These are phyloP conservation scores for Aphodius sticticus DNA, from an alignment of 2,888 invertebrate species.

Conservation along the genomic window DNA sequence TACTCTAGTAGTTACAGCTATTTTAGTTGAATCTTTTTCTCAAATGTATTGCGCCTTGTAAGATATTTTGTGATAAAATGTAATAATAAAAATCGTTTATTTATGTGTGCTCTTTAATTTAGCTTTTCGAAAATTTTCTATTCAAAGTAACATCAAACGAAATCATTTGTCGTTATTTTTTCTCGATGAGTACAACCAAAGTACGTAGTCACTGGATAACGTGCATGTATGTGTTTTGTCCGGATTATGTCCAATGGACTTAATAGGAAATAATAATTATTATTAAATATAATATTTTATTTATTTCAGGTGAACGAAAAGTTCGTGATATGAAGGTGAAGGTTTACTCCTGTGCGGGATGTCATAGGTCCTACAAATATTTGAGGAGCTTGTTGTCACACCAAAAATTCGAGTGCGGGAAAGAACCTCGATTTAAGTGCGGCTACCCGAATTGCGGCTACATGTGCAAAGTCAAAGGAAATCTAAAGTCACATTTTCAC, in stretches of 20 bases:
- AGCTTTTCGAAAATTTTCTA: too few relatives aligned
- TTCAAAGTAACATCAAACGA: too few relatives aligned
- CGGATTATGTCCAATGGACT: neutral
- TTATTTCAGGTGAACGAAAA: neutral
- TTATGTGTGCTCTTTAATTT: too few relatives aligned
- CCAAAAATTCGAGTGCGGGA: slow-evolving; percentile 63
- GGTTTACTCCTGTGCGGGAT: slow-evolving; percentile 27
- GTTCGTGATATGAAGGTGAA: neutral
- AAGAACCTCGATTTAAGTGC: slow-evolving; percentile 62
- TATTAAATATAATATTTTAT: neutral
- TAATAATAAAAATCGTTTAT: too few relatives aligned
- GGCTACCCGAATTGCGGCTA: slow-evolving; percentile 39
- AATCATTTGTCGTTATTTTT: too few relatives aligned
- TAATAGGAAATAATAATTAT: neutral
- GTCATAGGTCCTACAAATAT: slow-evolving; percentile 47
- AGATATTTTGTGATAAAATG: too few relatives aligned
- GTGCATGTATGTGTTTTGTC: neutral
- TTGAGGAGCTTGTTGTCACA: slow-evolving; percentile 51
- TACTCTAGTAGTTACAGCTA: too few relatives aligned
- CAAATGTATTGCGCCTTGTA: too few relatives aligned
- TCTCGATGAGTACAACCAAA: too few relatives aligned
- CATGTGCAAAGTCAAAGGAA: slow-evolving; percentile 36
- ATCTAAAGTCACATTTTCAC: slow-evolving; percentile 40
- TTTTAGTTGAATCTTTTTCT: too few relatives aligned
- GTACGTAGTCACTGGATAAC: too few relatives aligned